Base-by-base conservation (phyloP, 2,113 vertebrate genomes). In the Forbesichthys papilliferus region DNA sequence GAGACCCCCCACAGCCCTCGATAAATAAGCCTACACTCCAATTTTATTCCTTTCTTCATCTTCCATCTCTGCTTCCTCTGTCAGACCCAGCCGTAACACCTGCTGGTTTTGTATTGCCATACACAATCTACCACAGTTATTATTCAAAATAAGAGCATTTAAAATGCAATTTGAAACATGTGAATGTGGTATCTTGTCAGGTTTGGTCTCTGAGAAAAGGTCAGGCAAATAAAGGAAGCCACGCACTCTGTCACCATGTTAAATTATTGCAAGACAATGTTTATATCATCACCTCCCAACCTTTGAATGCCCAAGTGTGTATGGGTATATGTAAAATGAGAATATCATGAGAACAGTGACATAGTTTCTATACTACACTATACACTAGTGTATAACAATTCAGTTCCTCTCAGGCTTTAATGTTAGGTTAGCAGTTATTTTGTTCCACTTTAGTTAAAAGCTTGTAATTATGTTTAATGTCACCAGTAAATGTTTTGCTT, bases 1-100 rank as follows among this genome's bases (percentile, higher is more conserved):
- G 85, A 83, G 20, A 8, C 48, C 68, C 80, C 67, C 68, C 59
- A 63, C 53, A 68, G 66, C 66, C 77, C 64, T 20, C 20, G 71
- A 87, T 75, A 81, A 86, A 90, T 34, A 69, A 84, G 80, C 80
- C 79, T 75, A 66, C 74, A 75, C 82, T 75, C 64, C 64, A 83
- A 82, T 82, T 58, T 71, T 52, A 55, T 67, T 11, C 6, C 20
- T n/a, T 54, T 7, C 5, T 16, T 54, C 55, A 1, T 18, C 18
- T 18, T 57, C 20, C 47, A 9, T 48, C 46, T 42, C 47, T 34
- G 14, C 59, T 42, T 42, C 47, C 12, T 13, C 52, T 54, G 12
- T 54, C n/a, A 14, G 51, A 53, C n/a, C 10, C 8, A 53, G 36
- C 34, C 57, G 57, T 51, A 61, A 48, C 14, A 12, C 64, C 61